Evolutionary conservation across 2,113 vertebrate species (phyloP).

Genomic region (Mirounga angustirostris): DNA sequence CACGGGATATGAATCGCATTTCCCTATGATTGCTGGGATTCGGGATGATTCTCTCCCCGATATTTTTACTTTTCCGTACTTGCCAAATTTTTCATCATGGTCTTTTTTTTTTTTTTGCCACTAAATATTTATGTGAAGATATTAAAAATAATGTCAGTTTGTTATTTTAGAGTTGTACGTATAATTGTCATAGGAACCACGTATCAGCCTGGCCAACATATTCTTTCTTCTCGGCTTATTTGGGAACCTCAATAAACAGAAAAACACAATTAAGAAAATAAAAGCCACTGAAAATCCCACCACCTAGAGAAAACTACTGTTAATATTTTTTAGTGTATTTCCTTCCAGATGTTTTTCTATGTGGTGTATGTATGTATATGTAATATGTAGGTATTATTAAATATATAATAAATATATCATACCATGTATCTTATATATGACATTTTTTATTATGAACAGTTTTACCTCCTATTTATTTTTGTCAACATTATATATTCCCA

Average conservation of each 20-base stretch:
- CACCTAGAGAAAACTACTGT: background rate
- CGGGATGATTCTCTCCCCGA: background rate
- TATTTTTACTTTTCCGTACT: background rate
- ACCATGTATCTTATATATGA: background rate
- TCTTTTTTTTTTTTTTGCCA: background rate
- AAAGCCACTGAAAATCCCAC: background rate
- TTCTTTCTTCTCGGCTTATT: background rate
- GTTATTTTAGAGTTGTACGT: background rate
- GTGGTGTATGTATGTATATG: background rate
- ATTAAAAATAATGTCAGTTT: background rate
- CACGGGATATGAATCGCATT: background rate
- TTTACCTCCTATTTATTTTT: background rate
- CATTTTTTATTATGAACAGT: background rate
- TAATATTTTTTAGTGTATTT: constrained; percentile 1
- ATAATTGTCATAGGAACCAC: background rate
- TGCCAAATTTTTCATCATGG: background rate
- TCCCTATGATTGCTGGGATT: background rate
- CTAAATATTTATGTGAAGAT: background rate
- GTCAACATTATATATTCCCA: background rate
- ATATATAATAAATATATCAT: background rate
- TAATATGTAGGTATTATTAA: background rate
- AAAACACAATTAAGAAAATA: background rate
- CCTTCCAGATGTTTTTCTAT: background rate
- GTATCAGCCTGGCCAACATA: background rate
- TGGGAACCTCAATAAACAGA: background rate